Conservation (phyloP, 2,113 vertebrate genomes). For the Bubo bubo region DNA sequence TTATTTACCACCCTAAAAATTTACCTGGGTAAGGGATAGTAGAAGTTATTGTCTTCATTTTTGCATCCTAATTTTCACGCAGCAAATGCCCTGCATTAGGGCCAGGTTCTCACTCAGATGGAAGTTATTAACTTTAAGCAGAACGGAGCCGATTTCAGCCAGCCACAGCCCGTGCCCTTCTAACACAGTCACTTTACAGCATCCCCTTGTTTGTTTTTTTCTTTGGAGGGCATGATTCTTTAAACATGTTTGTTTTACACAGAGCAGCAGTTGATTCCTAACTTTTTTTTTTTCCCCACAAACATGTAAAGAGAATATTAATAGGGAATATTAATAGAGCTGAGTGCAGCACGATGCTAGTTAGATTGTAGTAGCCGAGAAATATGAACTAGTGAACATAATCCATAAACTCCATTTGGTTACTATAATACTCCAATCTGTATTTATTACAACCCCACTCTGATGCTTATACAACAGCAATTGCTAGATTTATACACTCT, state of each 20-base stretch:
- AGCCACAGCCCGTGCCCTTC: not conserved
- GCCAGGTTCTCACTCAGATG: conserved; percentile 21
- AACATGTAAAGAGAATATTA: conserved; percentile 21
- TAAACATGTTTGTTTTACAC: conserved; percentile 50
- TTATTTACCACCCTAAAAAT: not conserved
- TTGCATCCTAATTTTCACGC: not conserved
- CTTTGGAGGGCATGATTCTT: conserved; percentile 46
- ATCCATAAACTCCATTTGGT: conserved; percentile 68
- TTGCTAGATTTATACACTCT: conserved; percentile 75
- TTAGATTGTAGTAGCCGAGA: conserved; percentile 31
- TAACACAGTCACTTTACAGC: not conserved
- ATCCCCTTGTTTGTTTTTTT: conserved; percentile 34
- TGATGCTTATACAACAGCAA: conserved; percentile 70
- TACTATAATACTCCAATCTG: conserved; percentile 58
- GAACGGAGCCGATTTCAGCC: not conserved
- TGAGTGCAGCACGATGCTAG: not conserved
- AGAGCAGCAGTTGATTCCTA: not conserved
- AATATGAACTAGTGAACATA: conserved; percentile 53
- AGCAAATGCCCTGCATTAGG: not conserved
- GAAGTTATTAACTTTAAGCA: conserved; percentile 46
- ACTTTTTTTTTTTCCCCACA: not conserved
- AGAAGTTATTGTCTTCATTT: not conserved
- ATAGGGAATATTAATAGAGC: conserved; percentile 30
- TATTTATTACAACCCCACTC: conserved; percentile 68
- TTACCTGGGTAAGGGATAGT: not conserved